A percentile compares a stretch with the other conserved stretches of the same genome.
Conservation (phyloP, 2,888 invertebrate genomes). For the Gryllus longicercus region DNA sequence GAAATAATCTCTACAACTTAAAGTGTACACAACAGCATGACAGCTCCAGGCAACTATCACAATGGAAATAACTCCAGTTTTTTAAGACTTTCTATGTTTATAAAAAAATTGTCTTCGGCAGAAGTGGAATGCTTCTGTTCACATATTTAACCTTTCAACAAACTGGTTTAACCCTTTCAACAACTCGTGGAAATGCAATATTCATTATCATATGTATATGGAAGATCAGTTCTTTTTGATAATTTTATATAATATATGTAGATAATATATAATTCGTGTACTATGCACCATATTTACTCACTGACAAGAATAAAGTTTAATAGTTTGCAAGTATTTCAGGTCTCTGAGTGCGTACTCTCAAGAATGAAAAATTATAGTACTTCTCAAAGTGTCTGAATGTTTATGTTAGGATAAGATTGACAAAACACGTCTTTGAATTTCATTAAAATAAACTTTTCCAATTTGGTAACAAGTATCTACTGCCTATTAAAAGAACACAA, state of each 20-base stretch:
- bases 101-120: conserved; percentile 32
- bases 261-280: conserved; percentile 33
- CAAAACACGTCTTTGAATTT: too few relatives aligned
- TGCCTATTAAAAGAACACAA: too few relatives aligned
- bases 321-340: conserved; percentile 7
- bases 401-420: too few relatives aligned
- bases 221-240: conserved; percentile 39
- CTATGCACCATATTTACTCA: conserved; percentile 36
- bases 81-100: conserved; percentile 29
- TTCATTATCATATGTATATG: conserved; percentile 37
- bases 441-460: too few relatives aligned
- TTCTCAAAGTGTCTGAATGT: too few relatives aligned
- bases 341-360: not conserved
- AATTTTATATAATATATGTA: conserved; percentile 25
- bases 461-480: too few relatives aligned
- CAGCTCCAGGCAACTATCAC: conserved; percentile 33
- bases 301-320: conserved; percentile 31
- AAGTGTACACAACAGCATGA: conserved; percentile 30
- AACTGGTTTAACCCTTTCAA: conserved; percentile 26
- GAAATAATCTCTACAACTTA: conserved; percentile 39
- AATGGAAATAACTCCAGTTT: conserved; percentile 34
- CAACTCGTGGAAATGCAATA: conserved; percentile 36
- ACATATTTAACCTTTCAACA: conserved; percentile 18
- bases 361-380: too few relatives aligned
- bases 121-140: conserved; percentile 37